Conservation (phyloP, 1,140 invertebrate genomes). For the Diabrotica virgifera region DNA sequence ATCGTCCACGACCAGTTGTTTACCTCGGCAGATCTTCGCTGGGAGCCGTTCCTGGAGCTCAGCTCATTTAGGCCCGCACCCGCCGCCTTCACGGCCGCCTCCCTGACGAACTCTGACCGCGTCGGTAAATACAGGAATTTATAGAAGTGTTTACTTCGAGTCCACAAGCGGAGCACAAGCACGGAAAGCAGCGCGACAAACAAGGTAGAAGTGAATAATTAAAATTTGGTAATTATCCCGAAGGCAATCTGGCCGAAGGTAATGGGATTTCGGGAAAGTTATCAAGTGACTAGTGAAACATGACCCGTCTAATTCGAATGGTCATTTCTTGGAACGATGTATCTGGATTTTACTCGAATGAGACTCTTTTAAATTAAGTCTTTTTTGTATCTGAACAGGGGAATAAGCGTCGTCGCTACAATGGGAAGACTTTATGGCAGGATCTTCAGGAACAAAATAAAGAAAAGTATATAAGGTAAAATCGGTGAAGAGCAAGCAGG, state of each 20-base stretch:
- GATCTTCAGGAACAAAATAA: not conserved
- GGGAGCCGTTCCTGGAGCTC: not conserved
- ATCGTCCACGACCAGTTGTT: not conserved
- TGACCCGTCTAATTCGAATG: conserved; percentile 11
- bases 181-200: conserved; percentile 6
- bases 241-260: conserved; percentile 17
- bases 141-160: conserved; percentile 22
- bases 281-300: conserved; percentile 17
- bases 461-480: no score
- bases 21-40: not conserved
- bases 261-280: conserved; percentile 19
- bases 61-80: not conserved
- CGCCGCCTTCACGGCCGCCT: conserved; percentile 5
- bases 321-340: conserved; percentile 6
- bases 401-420: no score
- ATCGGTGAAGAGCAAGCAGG: no score
- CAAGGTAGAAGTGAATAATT: conserved; percentile 21
- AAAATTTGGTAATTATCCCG: conserved; percentile 22
- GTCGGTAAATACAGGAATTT: conserved; percentile 23
- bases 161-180: conserved; percentile 10
- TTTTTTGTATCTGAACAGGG: not conserved
- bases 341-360: not conserved
- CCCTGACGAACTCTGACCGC: conserved; percentile 3
- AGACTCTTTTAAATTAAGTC: not conserved
- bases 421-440: no score